These are phyloP conservation scores for Sceloporus tristichus DNA, from an alignment of 2,113 vertebrate genomes.

Conservation along the genomic window DNA sequence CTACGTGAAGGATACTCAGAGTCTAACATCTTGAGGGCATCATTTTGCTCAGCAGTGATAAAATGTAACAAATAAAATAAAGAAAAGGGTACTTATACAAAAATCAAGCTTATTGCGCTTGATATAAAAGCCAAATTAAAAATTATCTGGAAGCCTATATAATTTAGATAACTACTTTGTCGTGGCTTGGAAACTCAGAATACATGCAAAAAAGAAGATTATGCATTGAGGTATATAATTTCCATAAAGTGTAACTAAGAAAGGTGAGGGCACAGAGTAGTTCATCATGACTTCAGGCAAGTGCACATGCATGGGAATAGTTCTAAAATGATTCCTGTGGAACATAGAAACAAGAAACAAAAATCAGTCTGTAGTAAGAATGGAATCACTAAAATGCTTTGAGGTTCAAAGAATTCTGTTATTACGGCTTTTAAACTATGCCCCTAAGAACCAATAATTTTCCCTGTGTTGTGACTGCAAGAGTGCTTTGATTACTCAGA, in stretches of 20 bases:
- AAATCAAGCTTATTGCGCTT: neutral
- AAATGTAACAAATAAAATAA: too few species aligned
- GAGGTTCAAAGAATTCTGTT: conserved; percentile 84
- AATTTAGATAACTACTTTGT: too few species aligned
- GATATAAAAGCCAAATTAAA: conserved; percentile 8
- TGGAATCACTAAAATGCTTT: conserved; percentile 79
- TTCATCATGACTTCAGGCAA: neutral
- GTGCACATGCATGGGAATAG: conserved; percentile 22
- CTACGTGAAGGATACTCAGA: too few species aligned
- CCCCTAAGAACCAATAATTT: conserved; percentile 84
- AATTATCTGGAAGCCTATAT: conserved; percentile 46
- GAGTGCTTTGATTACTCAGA: conserved; percentile 90
- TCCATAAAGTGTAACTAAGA: conserved; percentile 38
- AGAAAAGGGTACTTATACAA: too few species aligned
- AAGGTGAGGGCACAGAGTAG: conserved; percentile 47
- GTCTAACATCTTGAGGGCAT: too few species aligned
- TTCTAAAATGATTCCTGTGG: conserved; percentile 45
- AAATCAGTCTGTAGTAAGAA: conserved; percentile 75
- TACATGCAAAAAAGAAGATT: conserved; percentile 47
- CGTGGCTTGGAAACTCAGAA: conserved; percentile 42
- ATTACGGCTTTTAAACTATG: conserved; percentile 94
- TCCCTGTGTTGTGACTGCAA: conserved; percentile 78
- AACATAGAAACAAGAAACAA: conserved; percentile 60
- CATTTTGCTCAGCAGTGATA: too few species aligned
- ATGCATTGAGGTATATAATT: conserved; percentile 35